These are phyloP conservation scores for Drosophila helvetica DNA, from an alignment of 2,888 invertebrate species.

Conservation along the genomic window DNA sequence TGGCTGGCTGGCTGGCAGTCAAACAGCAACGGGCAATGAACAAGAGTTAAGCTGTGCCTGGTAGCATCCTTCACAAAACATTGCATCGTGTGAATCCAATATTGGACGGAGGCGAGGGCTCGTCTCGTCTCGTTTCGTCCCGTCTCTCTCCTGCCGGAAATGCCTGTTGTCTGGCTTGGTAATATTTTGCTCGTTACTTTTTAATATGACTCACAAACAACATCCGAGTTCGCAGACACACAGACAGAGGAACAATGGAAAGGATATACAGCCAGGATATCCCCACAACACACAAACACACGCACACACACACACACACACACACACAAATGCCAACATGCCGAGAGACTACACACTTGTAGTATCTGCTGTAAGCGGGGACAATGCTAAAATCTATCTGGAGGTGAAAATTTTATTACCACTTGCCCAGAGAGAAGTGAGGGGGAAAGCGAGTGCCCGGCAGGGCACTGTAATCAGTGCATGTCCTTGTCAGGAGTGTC, in stretches of 20 bases:
- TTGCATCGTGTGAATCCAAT: constrained; percentile 73
- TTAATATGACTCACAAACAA: constrained; percentile 76
- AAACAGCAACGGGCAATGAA: constrained; percentile 53
- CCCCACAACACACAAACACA: too few species aligned
- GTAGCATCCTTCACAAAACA: constrained; percentile 37
- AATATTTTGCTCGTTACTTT: constrained; percentile 79
- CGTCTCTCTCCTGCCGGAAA: constrained; percentile 60
- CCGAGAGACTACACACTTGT: constrained; percentile 9
- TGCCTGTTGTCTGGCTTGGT: constrained; percentile 77
- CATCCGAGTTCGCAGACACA: constrained; percentile 63
- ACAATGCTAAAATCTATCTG: constrained; percentile 75
- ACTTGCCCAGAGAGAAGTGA: constrained; percentile 30
- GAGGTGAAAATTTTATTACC: constrained; percentile 75
- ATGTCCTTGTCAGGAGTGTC: constrained; percentile 66
- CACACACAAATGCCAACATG: constrained; percentile 1
- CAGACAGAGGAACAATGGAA: constrained; percentile 55
- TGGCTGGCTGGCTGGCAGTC: constrained; percentile 38
- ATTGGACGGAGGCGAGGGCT: constrained; percentile 49
- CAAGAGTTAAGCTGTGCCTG: constrained; percentile 49
- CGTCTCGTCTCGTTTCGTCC: not conserved
- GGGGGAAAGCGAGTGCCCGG: not conserved
- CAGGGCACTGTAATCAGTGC: constrained; percentile 61
- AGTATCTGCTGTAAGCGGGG: constrained; percentile 66
- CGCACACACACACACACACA: constrained; percentile 7
- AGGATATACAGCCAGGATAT: constrained; percentile 10